phyloP scores from a whole-genome alignment of 2,797 vertebrate species.

The Prunella strophiata region DNA sequence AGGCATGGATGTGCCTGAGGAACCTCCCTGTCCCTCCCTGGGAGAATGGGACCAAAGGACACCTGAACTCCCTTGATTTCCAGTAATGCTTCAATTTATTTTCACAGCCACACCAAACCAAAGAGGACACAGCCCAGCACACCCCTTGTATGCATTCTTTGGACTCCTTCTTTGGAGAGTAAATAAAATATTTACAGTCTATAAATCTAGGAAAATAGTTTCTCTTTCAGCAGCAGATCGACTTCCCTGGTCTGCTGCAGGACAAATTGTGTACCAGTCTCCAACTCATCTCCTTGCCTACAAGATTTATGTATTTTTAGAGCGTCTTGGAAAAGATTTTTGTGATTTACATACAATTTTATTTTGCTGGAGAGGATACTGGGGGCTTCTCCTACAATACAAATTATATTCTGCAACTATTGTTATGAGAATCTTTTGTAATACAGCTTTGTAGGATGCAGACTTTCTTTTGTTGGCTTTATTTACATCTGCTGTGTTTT shows the following conservation, averaged over 20 bases:
- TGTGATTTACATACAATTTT: neutral
- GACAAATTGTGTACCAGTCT: neutral
- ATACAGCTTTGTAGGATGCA: neutral
- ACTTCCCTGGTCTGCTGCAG: neutral
- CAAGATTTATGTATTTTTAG: neutral
- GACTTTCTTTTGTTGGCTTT: neutral
- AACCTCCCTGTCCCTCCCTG: neutral
- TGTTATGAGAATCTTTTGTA: neutral
- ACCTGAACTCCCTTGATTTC: neutral
- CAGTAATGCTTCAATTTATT: neutral
- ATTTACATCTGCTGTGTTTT: slow-evolving; percentile 2
- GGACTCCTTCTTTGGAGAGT: neutral
- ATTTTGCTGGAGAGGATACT: neutral
- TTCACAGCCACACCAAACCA: neutral
- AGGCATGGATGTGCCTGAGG: neutral
- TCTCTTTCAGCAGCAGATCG: neutral
- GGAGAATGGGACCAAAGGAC: neutral
- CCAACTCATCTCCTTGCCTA: neutral
- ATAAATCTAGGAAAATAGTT: neutral
- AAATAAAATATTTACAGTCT: slow-evolving; percentile 14
- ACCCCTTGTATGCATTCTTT: neutral
- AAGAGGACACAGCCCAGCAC: neutral
- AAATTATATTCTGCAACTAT: neutral
- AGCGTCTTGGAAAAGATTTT: neutral
- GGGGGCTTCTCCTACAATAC: neutral